Conservation (phyloP, 2,113 vertebrate species). For the Cebus imitator region DNA sequence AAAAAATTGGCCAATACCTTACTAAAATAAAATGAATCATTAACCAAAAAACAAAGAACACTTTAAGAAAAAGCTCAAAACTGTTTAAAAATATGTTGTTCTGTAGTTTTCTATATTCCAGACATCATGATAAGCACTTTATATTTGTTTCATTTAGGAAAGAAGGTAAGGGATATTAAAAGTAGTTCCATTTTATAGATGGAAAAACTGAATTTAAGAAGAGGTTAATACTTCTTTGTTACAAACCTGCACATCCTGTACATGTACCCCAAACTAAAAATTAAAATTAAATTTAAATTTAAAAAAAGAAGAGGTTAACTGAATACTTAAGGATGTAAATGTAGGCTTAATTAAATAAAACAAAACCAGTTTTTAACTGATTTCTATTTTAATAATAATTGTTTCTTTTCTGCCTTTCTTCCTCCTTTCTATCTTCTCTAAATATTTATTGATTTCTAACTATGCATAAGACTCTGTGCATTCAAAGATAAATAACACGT, state of each 20-base stretch:
- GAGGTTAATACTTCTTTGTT: neutral
- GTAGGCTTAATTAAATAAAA: conserved; percentile 31
- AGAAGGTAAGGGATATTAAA: neutral
- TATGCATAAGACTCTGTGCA: neutral
- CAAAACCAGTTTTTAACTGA: neutral
- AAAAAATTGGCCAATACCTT: neutral
- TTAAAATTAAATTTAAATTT: too few species aligned
- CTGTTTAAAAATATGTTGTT: neutral
- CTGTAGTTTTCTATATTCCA: neutral
- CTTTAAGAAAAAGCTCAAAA: neutral
- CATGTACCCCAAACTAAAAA: too few species aligned
- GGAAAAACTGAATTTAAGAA: conserved; percentile 23
- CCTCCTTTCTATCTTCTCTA: neutral
- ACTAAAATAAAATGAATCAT: neutral
- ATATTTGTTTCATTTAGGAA: conserved; percentile 4
- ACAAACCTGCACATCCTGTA: too few species aligned
- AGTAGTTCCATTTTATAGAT: neutral
- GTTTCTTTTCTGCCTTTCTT: neutral
- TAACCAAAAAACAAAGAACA: neutral
- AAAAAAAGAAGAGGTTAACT: neutral
- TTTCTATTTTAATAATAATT: neutral
- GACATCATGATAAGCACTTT: neutral
- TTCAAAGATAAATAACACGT: neutral
- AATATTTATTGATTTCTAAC: neutral
- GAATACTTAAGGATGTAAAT: neutral